Evolutionary conservation across 2,113 vertebrate genomes (phyloP).

Genomic region (Mormyrus lacerda): DNA sequence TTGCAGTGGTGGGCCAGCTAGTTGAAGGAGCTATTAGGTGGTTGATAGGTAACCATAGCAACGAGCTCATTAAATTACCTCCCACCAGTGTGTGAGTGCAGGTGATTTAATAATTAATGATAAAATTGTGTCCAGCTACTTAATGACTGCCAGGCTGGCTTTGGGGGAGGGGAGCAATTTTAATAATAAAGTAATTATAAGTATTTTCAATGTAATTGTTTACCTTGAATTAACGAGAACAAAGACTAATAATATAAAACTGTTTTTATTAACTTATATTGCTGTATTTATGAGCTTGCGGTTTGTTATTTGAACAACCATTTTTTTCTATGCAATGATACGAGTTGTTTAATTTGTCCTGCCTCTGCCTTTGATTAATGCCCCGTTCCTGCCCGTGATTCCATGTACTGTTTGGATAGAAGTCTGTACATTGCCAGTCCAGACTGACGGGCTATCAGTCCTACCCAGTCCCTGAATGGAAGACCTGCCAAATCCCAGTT

Average conservation of each 20-base stretch:
- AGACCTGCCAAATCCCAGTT: background rate
- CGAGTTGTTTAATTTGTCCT: background rate
- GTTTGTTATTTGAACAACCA: background rate
- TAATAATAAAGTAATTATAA: background rate
- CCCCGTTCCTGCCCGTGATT: background rate
- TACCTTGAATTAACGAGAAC: background rate
- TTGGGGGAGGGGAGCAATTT: background rate
- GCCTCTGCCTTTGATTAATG: background rate
- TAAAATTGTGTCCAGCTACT: background rate
- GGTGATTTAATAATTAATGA: conserved; percentile 7
- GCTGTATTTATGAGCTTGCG: background rate
- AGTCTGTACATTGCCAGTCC: background rate
- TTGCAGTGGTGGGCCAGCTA: background rate
- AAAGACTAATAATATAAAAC: background rate
- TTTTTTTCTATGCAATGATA: background rate
- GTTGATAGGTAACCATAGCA: background rate
- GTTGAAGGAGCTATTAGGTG: background rate
- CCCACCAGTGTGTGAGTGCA: background rate
- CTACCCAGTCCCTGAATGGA: background rate
- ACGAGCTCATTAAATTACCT: background rate
- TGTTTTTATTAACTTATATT: background rate
- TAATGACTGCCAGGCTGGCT: background rate
- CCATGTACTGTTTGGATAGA: background rate
- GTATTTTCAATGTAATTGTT: background rate
- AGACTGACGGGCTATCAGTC: background rate